Conservation (phyloP, 2,797 vertebrate species). For the Triplophysa yarkandensis region DNA sequence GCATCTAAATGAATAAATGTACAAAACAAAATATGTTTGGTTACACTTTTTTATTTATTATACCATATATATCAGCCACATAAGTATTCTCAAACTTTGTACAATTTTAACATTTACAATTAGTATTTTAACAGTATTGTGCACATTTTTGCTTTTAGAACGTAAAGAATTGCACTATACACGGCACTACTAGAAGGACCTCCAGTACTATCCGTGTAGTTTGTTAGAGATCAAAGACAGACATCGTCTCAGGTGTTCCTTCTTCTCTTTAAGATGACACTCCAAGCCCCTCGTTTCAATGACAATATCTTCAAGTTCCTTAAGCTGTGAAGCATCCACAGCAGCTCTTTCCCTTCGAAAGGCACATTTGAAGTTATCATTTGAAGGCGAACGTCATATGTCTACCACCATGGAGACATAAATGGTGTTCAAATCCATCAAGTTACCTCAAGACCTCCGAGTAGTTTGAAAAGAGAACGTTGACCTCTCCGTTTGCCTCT, state of each 20-base stretch:
- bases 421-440: background rate
- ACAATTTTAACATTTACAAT: constrained; percentile 18
- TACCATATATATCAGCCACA: background rate
- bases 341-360: constrained; percentile 68
- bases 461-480: constrained; percentile 65
- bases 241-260: constrained; percentile 66
- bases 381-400: background rate
- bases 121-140: background rate
- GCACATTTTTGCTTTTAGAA: background rate
- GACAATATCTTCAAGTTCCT: constrained; percentile 70
- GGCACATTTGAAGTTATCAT: background rate
- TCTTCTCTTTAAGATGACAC: constrained; percentile 72
- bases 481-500: constrained; percentile 64
- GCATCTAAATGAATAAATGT: constrained; percentile 3
- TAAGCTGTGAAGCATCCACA: constrained; percentile 66
- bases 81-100: background rate
- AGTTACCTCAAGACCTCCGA: constrained; percentile 68
- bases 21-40: background rate
- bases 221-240: constrained; percentile 72
- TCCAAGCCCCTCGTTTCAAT: constrained; percentile 68
- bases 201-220: constrained; percentile 61
- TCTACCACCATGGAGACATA: background rate
- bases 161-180: background rate
- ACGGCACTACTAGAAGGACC: background rate
- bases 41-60: background rate